Evolutionary conservation across 2,888 invertebrate species (phyloP), one percentile per base, ranked within the genome.

Genomic region (Steinernema scapterisci): DNA sequence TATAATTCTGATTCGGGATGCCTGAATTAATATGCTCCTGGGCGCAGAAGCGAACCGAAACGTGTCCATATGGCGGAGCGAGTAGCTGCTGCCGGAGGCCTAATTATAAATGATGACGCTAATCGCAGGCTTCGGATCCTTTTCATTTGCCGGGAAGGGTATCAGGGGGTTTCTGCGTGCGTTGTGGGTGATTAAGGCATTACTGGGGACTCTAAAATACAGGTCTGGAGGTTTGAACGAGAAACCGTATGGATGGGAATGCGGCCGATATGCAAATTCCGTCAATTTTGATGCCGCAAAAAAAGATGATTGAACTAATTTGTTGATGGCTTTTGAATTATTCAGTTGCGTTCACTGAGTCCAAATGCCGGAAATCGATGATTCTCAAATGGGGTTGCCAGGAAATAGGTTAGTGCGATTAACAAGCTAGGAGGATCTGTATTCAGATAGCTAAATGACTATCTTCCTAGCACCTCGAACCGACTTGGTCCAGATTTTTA

Each of bases 231-330:
- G n/a, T n/a, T n/a, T n/a, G n/a, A n/a, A n/a, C n/a, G n/a, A n/a
- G n/a, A n/a, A n/a, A n/a, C n/a, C n/a, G n/a, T n/a, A n/a, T n/a
- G n/a, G n/a, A n/a, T n/a, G n/a, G n/a, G n/a, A n/a, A n/a, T n/a
- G n/a, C n/a, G n/a, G n/a, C n/a, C n/a, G n/a, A n/a, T n/a, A n/a
- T n/a, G n/a, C n/a, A n/a, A n/a, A n/a, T n/a, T n/a, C n/a, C n/a
- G n/a, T n/a, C n/a, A n/a, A n/a, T 16, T 48, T 48, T 3, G 13
- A 48, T 48, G 5, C 48, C 13, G 48, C 48, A 5, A 63, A 63
- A 51, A 5, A 54, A 63, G 63, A 63, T 63, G 63, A 63, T 63
- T 63, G 63, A 63, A 31, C 63, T 63, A 63, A 63, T 63, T 63
- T 31, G 11, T 63, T 27, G 63, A 27, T 25, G 9, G 31, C 63